A percentile compares a stretch with the other conserved stretches of the same genome.
These are phyloP conservation scores for Mythimna ferrago DNA, from an alignment of 2,888 invertebrate species.

Conservation along the genomic window DNA sequence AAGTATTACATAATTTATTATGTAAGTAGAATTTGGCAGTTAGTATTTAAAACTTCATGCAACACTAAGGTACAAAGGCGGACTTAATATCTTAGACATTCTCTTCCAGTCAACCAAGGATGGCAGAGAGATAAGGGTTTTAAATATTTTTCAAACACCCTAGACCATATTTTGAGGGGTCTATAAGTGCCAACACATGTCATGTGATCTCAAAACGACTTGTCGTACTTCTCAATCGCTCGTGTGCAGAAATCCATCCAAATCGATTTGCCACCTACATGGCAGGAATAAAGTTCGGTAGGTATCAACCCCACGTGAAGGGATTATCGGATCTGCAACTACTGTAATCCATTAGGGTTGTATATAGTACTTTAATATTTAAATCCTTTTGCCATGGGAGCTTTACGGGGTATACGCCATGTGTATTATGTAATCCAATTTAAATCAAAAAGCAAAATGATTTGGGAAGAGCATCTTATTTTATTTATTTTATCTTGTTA, in stretches of 20 bases:
- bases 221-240: conserved; percentile 14
- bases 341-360: conserved; percentile 59
- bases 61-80: too few relatives aligned
- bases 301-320: conserved; percentile 49
- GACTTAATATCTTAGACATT: background rate
- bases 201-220: background rate
- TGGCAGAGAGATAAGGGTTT: too few relatives aligned
- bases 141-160: background rate
- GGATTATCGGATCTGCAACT: conserved; percentile 60
- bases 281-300: conserved; percentile 63
- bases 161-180: background rate
- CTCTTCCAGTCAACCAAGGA: too few relatives aligned
- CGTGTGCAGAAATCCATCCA: conserved; percentile 25
- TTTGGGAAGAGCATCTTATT: conserved; percentile 10
- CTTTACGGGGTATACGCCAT: conserved; percentile 2
- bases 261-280: conserved; percentile 71
- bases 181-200: background rate
- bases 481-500: too few relatives aligned
- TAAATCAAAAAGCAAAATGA: conserved; percentile 1
- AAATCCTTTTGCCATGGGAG: conserved; percentile 45
- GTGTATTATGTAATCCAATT: conserved; percentile 13
- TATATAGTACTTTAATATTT: conserved; percentile 58
- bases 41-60: too few relatives aligned
- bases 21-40: too few relatives aligned
- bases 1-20: too few relatives aligned